These are phyloP conservation scores for Aquatica leii DNA, from an alignment of 2,888 invertebrate genomes.

Conservation along the genomic window DNA sequence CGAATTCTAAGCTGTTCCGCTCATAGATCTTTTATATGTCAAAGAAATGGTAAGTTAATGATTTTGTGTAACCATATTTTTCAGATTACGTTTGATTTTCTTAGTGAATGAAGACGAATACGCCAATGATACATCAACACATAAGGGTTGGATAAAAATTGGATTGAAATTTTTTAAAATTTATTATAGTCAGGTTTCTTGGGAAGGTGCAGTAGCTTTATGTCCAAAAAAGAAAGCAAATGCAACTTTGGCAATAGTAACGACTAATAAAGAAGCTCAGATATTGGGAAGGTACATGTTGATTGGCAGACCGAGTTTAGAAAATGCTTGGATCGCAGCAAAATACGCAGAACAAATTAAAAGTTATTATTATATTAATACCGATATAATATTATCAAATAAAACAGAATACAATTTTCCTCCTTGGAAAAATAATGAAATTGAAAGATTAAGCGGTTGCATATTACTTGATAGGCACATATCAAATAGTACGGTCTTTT, in stretches of 20 bases:
- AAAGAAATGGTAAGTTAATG: no score
- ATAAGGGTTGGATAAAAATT: constrained; percentile 22
- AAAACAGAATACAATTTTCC: constrained; percentile 7
- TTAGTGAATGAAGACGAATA: no score
- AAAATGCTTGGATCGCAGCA: constrained; percentile 66
- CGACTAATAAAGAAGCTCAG: constrained; percentile 34
- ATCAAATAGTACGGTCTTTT: constrained; percentile 59
- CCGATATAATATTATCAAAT: constrained; percentile 2
- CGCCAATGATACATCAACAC: constrained; percentile 4
- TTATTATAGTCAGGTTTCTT: background rate
- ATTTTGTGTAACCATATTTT: no score
- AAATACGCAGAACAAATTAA: background rate
- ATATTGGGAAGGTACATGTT: constrained; percentile 61
- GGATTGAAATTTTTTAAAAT: constrained; percentile 18
- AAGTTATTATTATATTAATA: background rate
- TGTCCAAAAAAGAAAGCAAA: background rate
- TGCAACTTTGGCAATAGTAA: constrained; percentile 14
- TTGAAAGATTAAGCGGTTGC: constrained; percentile 59
- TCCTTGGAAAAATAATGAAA: constrained; percentile 30
- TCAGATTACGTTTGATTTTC: no score
- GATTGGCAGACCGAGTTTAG: constrained; percentile 64
- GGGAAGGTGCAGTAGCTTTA: background rate
- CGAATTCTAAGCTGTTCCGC: background rate
- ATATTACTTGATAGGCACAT: constrained; percentile 63
- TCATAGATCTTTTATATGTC: constrained; percentile 6